A percentile compares a stretch with the other conserved stretches of the same genome.
Evolutionary conservation across 2,888 invertebrate species (phyloP).

Genomic region (Phyllotreta cruciferae): DNA sequence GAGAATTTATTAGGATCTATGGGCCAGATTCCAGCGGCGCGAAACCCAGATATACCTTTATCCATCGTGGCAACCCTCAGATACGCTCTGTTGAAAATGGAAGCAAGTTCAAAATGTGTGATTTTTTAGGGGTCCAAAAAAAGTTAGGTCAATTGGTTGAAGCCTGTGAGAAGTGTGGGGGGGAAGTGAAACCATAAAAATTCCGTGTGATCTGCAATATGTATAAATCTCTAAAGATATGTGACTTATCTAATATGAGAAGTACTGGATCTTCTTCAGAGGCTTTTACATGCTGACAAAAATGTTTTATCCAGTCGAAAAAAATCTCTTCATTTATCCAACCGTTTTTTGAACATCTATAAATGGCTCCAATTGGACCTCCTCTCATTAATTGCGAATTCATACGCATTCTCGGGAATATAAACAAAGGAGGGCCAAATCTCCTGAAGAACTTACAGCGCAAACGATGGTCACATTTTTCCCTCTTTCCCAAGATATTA

Average conservation of each 20-base stretch:
- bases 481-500: constrained; percentile 40
- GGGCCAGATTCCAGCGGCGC: no score
- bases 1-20: no score
- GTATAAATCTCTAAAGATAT: constrained; percentile 26
- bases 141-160: constrained; percentile 17
- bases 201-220: constrained; percentile 35
- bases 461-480: constrained; percentile 25
- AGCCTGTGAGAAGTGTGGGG: constrained; percentile 40
- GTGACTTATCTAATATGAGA: constrained; percentile 36
- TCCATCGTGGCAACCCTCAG: constrained; percentile 12
- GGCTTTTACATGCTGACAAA: constrained; percentile 23
- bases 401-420: constrained; percentile 49
- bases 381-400: constrained; percentile 41
- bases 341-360: constrained; percentile 18
- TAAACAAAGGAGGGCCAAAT: constrained; percentile 52
- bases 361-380: constrained; percentile 39
- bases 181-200: constrained; percentile 35
- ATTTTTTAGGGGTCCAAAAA: constrained; percentile 15
- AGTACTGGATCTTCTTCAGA: constrained; percentile 15
- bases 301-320: constrained; percentile 38
- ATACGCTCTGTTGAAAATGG: constrained; percentile 6
- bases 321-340: constrained; percentile 33
- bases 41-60: no score
- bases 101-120: constrained; percentile 13
- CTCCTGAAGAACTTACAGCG: constrained; percentile 36